Conservation (phyloP, 1,140 invertebrate species). For the Piezodorus guildinii region DNA sequence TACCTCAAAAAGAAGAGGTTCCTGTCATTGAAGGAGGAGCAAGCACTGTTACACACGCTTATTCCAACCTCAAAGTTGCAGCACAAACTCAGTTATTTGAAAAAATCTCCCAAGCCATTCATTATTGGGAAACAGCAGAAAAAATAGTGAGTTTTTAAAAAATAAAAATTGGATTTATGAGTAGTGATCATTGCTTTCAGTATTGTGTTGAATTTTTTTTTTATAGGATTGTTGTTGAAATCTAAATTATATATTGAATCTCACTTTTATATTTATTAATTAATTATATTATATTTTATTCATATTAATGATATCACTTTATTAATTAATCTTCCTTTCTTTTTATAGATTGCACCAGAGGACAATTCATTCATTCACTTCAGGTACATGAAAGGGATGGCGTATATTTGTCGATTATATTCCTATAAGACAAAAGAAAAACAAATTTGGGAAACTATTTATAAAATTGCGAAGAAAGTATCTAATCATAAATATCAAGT, state of each 20-base stretch:
- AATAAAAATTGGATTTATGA: too few species aligned
- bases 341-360: background rate
- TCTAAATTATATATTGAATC: too few species aligned
- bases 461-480: background rate
- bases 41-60: background rate
- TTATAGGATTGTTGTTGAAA: too few species aligned
- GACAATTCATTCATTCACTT: background rate
- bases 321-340: too few species aligned
- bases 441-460: background rate
- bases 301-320: too few species aligned
- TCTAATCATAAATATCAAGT: background rate
- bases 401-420: background rate
- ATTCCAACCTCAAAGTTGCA: background rate
- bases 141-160: background rate
- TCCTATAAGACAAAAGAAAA: background rate
- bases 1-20: background rate
- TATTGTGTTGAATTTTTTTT: too few species aligned
- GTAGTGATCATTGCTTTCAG: too few species aligned
- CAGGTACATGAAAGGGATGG: conserved; percentile 3
- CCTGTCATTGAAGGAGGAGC: background rate
- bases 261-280: too few species aligned
- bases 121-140: background rate
- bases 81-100: background rate
- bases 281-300: too few species aligned
- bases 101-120: background rate